These are phyloP conservation scores for Plemyria rubiginata DNA, from an alignment of 2,888 invertebrate genomes.

Conservation along the genomic window DNA sequence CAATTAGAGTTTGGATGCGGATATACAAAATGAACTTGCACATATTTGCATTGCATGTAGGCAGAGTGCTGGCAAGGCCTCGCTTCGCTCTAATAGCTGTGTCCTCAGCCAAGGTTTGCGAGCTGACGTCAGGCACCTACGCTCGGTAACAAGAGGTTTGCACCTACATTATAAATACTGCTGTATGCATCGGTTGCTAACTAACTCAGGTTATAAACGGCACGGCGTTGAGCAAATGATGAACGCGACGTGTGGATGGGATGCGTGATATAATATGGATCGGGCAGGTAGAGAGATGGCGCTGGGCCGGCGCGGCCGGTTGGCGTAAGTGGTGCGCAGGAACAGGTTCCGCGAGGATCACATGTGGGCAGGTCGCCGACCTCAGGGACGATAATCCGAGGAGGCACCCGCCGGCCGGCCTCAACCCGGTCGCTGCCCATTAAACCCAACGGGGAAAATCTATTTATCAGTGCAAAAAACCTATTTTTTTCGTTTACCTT, in stretches of 20 bases:
- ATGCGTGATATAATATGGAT: conserved; percentile 41
- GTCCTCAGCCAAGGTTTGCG: conserved; percentile 78
- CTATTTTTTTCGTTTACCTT: not conserved
- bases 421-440: conserved; percentile 34
- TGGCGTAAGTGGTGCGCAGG: conserved; percentile 69
- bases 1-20: conserved; percentile 32
- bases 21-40: conserved; percentile 34
- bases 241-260: conserved; percentile 28
- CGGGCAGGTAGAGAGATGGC: conserved; percentile 49
- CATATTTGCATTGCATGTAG: conserved; percentile 64
- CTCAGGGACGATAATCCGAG: conserved; percentile 69
- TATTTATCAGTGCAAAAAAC: conserved; percentile 32
- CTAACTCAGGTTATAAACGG: conserved; percentile 33
- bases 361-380: conserved; percentile 76
- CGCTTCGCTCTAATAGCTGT: conserved; percentile 76
- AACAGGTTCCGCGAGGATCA: conserved; percentile 78
- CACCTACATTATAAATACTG: conserved; percentile 50
- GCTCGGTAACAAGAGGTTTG: conserved; percentile 71
- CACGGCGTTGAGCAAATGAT: conserved; percentile 27
- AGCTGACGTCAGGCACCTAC: conserved; percentile 74
- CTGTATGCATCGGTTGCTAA: conserved; percentile 48
- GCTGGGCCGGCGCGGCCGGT: conserved; percentile 54
- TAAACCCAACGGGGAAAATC: conserved; percentile 26
- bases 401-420: conserved; percentile 46
- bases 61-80: conserved; percentile 74